Evolutionary conservation across 2,113 vertebrate species (phyloP).

Genomic region (Megaceryle maxima): DNA sequence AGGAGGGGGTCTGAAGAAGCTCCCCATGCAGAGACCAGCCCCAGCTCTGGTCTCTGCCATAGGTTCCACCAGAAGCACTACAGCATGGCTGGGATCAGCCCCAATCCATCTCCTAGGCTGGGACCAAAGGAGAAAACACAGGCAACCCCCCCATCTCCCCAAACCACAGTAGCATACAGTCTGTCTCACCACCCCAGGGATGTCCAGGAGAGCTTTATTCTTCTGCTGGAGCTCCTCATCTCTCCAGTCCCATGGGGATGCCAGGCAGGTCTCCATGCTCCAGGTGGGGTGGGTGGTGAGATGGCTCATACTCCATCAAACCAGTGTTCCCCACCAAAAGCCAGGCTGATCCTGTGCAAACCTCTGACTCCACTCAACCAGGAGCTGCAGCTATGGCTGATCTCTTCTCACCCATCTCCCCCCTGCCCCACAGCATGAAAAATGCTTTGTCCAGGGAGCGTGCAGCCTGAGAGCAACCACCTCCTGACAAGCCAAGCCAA

Average conservation of each 20-base stretch:
- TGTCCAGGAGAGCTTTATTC: background rate
- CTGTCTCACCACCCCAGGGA: rapidly evolving
- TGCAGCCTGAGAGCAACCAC: background rate
- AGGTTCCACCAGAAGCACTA: background rate
- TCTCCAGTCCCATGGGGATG: rapidly evolving
- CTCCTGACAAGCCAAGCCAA: background rate
- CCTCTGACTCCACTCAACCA: background rate
- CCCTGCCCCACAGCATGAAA: rapidly evolving
- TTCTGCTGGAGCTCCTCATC: background rate
- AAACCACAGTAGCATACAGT: rapidly evolving
- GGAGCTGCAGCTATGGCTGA: background rate
- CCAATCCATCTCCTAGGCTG: rapidly evolving
- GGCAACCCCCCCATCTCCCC: background rate
- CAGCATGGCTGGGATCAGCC: background rate
- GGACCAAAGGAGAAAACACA: background rate
- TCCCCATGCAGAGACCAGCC: background rate
- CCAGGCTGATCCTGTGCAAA: rapidly evolving
- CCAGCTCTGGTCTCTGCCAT: background rate
- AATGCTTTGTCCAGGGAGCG: background rate
- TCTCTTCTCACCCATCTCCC: background rate
- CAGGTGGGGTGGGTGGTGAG: rapidly evolving
- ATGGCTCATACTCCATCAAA: background rate
- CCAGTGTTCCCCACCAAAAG: rapidly evolving
- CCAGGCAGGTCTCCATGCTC: background rate
- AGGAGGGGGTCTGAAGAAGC: background rate